Evolutionary conservation across 2,888 invertebrate species (phyloP).

Genomic region (Nowickia ferox): DNA sequence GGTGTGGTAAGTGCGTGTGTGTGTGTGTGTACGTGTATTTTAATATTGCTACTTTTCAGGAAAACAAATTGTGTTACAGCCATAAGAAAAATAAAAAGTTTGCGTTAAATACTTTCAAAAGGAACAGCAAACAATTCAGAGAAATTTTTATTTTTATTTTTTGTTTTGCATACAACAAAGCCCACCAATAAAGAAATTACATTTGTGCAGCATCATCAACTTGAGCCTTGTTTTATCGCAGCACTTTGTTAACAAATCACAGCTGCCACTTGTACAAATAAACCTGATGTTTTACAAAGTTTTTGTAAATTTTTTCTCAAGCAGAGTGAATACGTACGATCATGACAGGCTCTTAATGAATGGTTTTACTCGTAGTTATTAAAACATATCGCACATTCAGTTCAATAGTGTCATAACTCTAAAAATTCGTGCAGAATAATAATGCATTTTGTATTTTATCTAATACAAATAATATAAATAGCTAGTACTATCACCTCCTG

Average conservation of each 20-base stretch:
- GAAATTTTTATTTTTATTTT: slow-evolving; percentile 36
- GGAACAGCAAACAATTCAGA: slow-evolving; percentile 25
- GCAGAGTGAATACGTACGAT: not conserved
- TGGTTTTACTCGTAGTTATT: slow-evolving; percentile 48
- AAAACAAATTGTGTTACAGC: slow-evolving; percentile 39
- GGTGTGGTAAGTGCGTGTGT: not conserved
- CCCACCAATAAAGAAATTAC: slow-evolving; percentile 51
- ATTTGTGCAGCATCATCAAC: slow-evolving; percentile 1
- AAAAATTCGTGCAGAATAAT: too few relatives aligned
- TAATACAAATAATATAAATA: too few relatives aligned
- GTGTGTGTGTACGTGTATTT: not conserved
- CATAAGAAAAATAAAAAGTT: not conserved
- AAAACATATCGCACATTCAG: too few relatives aligned
- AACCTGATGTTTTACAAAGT: slow-evolving; percentile 23
- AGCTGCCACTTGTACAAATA: slow-evolving; percentile 55
- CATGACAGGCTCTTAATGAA: slow-evolving; percentile 43
- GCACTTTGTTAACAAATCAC: slow-evolving; percentile 21
- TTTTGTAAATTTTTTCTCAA: not conserved
- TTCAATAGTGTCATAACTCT: too few relatives aligned
- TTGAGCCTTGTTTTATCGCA: not conserved
- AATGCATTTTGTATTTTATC: too few relatives aligned
- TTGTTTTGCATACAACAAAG: slow-evolving; percentile 38
- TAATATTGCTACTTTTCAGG: slow-evolving; percentile 43
- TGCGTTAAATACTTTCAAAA: slow-evolving; percentile 54
- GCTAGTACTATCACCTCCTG: too few relatives aligned